A percentile compares a stretch with the other conserved stretches of the same genome.
Evolutionary conservation across 2,797 vertebrate genomes (phyloP).

Genomic region (Scarus forsteni): DNA sequence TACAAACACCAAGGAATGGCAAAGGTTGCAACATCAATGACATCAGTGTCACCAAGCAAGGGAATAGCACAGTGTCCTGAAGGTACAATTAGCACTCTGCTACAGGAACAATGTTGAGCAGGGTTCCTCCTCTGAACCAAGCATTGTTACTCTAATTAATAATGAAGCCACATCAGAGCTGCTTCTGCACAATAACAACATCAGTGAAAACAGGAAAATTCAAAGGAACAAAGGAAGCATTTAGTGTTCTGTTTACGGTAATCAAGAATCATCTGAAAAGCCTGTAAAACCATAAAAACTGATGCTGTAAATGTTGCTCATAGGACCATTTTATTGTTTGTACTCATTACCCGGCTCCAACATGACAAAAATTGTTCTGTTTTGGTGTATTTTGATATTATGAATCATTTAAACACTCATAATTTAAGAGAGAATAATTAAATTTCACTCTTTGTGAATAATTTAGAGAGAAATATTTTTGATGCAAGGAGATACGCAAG

Average conservation of each 20-base stretch:
- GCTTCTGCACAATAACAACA: constrained; percentile 34
- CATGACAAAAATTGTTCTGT: too few relatives aligned
- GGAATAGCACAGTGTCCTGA: constrained; percentile 59
- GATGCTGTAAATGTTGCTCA: too few relatives aligned
- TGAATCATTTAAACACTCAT: too few relatives aligned
- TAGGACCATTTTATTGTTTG: too few relatives aligned
- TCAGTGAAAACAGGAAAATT: constrained; percentile 29
- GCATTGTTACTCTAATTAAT: constrained; percentile 74
- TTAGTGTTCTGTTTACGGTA: not conserved
- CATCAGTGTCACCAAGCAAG: constrained; percentile 60
- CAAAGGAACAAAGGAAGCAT: constrained; percentile 2
- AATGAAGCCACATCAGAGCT: constrained; percentile 44
- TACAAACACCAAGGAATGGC: constrained; percentile 7
- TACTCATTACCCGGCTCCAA: too few relatives aligned
- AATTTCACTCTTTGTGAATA: too few relatives aligned
- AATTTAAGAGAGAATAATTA: too few relatives aligned
- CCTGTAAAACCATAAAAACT: too few relatives aligned
- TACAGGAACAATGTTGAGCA: constrained; percentile 63
- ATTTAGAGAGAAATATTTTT: too few relatives aligned
- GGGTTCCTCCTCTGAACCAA: constrained; percentile 54
- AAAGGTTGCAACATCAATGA: constrained; percentile 52
- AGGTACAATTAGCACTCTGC: constrained; percentile 73
- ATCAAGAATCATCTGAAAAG: too few relatives aligned
- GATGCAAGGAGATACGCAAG: too few relatives aligned
- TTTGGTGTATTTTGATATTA: too few relatives aligned